A percentile compares a stretch with the other conserved stretches of the same genome.
These are phyloP conservation scores for Halocynthia roretzi DNA, from an alignment of 23 tunicate species.

Conservation along the genomic window DNA sequence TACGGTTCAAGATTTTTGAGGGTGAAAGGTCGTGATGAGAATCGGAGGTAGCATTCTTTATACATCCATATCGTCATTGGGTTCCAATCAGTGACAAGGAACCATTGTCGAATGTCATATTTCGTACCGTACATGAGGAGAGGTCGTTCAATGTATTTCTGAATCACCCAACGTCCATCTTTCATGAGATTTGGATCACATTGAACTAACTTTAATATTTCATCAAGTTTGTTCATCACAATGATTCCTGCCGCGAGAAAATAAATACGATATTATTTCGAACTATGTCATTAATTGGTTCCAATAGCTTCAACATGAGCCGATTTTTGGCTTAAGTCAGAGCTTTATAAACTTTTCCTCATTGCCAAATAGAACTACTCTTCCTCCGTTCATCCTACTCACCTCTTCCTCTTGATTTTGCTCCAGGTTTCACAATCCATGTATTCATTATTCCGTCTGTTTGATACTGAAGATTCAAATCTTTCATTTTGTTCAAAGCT, in stretches of 20 bases:
- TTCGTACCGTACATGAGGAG: conserved; percentile 72
- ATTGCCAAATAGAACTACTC: not conserved
- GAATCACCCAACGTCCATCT: conserved; percentile 94
- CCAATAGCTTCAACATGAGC: too few species aligned
- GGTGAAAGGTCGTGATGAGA: conserved; percentile 72
- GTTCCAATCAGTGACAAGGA: conserved; percentile 95
- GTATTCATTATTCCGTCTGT: conserved; percentile 89
- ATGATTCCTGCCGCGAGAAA: conserved; percentile 38
- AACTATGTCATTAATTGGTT: not conserved
- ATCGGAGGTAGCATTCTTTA: conserved; percentile 65
- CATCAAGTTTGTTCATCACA: conserved; percentile 74
- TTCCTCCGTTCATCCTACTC: not conserved
- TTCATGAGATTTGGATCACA: conserved; percentile 76
- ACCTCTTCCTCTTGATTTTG: conserved; percentile 96
- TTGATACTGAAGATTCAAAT: conserved; percentile 50
- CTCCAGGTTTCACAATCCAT: conserved; percentile 99
- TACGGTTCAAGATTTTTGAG: conserved; percentile 78
- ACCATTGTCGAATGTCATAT: conserved; percentile 98
- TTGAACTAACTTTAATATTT: conserved; percentile 72
- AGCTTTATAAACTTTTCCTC: too few species aligned
- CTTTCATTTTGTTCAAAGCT: conserved; percentile 43
- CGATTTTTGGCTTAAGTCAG: too few species aligned
- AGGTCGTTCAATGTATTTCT: conserved; percentile 98
- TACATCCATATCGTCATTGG: conserved; percentile 91
- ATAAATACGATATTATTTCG: not conserved